Evolutionary conservation across 53 echinoderm and acorn worm genomes (phyloP), one percentile per base, ranked within the genome.

Genomic region (Arbacia lixula): DNA sequence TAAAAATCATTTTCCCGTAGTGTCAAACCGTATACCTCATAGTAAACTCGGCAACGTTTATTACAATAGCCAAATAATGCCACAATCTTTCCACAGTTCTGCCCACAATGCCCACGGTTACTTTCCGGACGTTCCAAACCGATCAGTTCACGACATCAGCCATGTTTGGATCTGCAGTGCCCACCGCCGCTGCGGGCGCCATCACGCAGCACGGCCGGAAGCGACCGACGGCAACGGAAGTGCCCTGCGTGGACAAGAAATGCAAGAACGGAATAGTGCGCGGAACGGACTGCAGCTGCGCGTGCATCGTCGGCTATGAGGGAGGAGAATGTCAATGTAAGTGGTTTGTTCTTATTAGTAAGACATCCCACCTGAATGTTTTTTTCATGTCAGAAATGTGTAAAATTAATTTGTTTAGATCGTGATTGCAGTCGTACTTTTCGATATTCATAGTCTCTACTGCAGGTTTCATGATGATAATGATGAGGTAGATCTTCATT

Each of bases 211-310:
- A 69, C 28, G 69, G 69, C 3, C 41, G 82, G 9, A 61, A 63
- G 20, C 82, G 82, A 17, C 82, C 82, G 25, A 41, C 62, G 29
- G 24, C 42, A 29, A 81, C 82, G 0, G 62, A 61, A 1, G 63
- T 81, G 6, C 82, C 82, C 12, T 81, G 82, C 26, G 82, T 64
- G 51, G 64, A 81, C 43, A 62, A 63, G 65, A 62, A 46, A 50
- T 81, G 82, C 64, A 61, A 63, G 64, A 81, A 81, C 82, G 82
- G 82, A 41, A 63, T 81, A 41, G 82, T 81, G 50, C 37, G 82
- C 17, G 82, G 82, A 14, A 81, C 65, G 5, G 82, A 81, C n/a
- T 81, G 82, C 24, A 63, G 82, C 9, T 81, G 82, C 62, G 82
- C 82, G 10, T 81, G 82, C 43, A 81, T 81, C 6, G 64, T 81